These are phyloP conservation scores for Montipora sp. DNA, from an alignment of 64 coral and sea anemone species.

Conservation along the genomic window DNA sequence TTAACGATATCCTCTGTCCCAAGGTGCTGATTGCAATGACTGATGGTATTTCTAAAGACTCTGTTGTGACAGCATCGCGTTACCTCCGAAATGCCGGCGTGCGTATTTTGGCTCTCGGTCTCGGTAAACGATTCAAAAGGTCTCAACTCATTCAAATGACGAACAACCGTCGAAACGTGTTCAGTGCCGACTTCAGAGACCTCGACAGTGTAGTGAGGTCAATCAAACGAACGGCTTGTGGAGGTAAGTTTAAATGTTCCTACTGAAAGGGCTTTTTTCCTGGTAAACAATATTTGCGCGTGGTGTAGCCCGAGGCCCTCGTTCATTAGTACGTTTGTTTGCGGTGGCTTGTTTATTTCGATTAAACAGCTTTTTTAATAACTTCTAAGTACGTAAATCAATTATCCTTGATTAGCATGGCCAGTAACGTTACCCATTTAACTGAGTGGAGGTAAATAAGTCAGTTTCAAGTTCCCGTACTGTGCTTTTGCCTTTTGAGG, in stretches of 20 bases:
- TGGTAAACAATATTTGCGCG: too few species aligned
- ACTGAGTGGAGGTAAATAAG: too few species aligned
- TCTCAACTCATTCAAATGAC: conserved; percentile 72
- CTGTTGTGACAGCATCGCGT: conserved; percentile 19
- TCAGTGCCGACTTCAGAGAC: conserved; percentile 70
- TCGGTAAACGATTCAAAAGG: conserved; percentile 47
- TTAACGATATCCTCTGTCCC: background rate
- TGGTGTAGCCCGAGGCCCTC: too few species aligned
- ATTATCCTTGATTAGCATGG: too few species aligned
- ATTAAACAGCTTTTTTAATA: too few species aligned
- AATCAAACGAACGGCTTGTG: conserved; percentile 77
- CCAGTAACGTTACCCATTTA: too few species aligned
- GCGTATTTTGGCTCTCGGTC: conserved; percentile 68
- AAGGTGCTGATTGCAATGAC: conserved; percentile 50
- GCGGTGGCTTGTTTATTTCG: too few species aligned
- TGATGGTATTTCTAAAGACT: conserved; percentile 67
- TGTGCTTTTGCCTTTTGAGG: too few species aligned
- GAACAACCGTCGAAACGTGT: conserved; percentile 49
- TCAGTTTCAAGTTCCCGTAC: too few species aligned
- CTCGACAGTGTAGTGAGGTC: conserved; percentile 48
- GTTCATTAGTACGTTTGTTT: too few species aligned
- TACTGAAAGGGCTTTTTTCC: background rate
- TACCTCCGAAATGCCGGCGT: conserved; percentile 48
- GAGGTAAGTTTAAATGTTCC: background rate
- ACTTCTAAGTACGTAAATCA: too few species aligned